Conservation (phyloP, 35 echinoderm and acorn worm genomes). For the Lytechinus variegatus region DNA sequence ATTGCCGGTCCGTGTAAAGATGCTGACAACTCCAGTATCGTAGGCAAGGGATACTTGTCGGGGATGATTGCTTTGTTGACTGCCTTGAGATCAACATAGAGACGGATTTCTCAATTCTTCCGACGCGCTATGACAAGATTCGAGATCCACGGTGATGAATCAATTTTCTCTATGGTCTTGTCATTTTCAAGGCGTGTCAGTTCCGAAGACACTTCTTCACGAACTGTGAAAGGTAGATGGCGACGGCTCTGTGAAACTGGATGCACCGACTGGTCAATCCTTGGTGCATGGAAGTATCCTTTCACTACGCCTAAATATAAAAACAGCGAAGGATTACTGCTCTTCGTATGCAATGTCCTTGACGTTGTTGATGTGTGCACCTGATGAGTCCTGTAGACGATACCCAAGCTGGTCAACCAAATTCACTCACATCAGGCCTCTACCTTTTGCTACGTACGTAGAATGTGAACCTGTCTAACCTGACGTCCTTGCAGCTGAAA, state of each 20-base stretch:
- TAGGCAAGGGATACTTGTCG: slow-evolving; percentile 14
- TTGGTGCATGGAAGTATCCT: background rate
- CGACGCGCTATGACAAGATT: slow-evolving; percentile 32
- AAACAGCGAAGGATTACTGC: background rate
- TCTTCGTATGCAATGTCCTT: background rate
- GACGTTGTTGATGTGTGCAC: background rate
- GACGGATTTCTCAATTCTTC: slow-evolving; percentile 30
- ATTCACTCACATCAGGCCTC: background rate
- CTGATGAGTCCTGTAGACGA: background rate
- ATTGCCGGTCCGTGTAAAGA: background rate
- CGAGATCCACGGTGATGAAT: slow-evolving; percentile 29
- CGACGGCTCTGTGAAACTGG: too few relatives aligned
- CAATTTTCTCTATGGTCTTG: background rate
- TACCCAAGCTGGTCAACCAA: background rate
- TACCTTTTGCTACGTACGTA: background rate
- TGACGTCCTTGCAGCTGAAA: background rate
- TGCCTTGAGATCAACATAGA: slow-evolving; percentile 45
- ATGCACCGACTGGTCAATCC: background rate
- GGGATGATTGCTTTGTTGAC: slow-evolving; percentile 51
- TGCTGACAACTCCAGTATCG: slow-evolving; percentile 16
- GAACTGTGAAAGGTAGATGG: slow-evolving; percentile 38
- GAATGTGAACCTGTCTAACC: background rate
- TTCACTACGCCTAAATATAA: background rate
- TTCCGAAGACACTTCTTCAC: slow-evolving; percentile 47
- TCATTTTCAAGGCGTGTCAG: background rate